Base-by-base conservation (phyloP, 2,113 vertebrate species). In the Aix galericulata region DNA sequence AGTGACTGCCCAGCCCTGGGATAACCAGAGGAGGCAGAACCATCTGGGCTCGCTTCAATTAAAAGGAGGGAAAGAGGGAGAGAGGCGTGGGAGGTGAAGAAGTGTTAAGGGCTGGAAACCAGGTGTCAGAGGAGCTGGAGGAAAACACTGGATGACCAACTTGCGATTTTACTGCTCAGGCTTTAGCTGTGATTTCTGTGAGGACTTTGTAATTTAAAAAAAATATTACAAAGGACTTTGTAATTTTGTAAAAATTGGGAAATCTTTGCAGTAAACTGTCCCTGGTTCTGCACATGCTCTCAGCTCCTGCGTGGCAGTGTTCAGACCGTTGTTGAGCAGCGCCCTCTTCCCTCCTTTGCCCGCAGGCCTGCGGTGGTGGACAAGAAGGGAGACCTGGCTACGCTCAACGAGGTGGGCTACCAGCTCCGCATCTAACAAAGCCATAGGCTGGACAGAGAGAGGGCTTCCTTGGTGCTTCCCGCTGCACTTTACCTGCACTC, bases 381-480 rank as follows among this genome's bases (percentile, higher is more conserved):
- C 77, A 98, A 98, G 97, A 99, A 98, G 69, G 98, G 96, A 82
- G 99, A 99, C 64, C 98, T 99, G 95, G 98, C 99, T 86, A 98
- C 98, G 0, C 98, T 99, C 92, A 99, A 95, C 4, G 99, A 99
- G 71, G 99, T 98, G 10, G 98, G 99, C 84, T 99, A 99, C 95
- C 99, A 99, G 95, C 99, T 99, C 92, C 98, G 99, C 71, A 99
- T 99, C 97, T 99, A 98, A 98, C 67, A 71, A 79, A 62, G 94
- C 91, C 92, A 48, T 38, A 29, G 5, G 13, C 52, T 5, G 36
- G 66, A 25, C 42, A 48, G 92, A 94, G 83, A 48, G 92, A 94
- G 83, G 93, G 94, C 92, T 91, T 86, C 95, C 12, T 36, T 42
- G 95, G 97, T 97, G 98, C 97, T 97, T 95, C 94, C 96, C 13